Base-by-base conservation (phyloP, 2,888 invertebrate genomes). In the Euplexia lucipara region DNA sequence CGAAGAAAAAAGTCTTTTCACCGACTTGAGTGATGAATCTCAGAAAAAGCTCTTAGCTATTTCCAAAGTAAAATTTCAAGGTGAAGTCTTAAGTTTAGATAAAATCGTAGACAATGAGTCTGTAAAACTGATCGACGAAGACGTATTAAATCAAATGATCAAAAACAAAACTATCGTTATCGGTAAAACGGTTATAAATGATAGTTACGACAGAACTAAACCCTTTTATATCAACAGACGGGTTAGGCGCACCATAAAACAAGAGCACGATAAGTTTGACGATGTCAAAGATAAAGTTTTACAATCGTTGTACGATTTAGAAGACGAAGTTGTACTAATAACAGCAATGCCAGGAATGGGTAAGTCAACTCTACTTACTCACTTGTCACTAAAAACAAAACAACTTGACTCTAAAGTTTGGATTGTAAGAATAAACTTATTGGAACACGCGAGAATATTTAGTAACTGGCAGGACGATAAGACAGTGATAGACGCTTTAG, bases 341-440 rank as follows among this genome's bases (percentile, higher is more conserved):
- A n/a, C n/a, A n/a, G n/a, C n/a, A n/a, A n/a, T n/a, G n/a, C n/a
- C n/a, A n/a, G n/a, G n/a, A n/a, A n/a, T n/a, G n/a, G n/a, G n/a
- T n/a, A n/a, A n/a, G n/a, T n/a, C n/a, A n/a, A n/a, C n/a, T n/a
- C n/a, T n/a, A n/a, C n/a, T n/a, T n/a, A n/a, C n/a, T n/a, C n/a
- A n/a, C n/a, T n/a, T n/a, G n/a, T n/a, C n/a, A n/a, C n/a, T n/a
- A n/a, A n/a, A n/a, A n/a, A n/a, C n/a, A n/a, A n/a, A n/a, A n/a
- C n/a, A n/a, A n/a, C 1, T 22, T 0, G 47, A 70, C 32, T 72
- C 65, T 9, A 56, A 42, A 0, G 20, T 61, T 37, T 81, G 81
- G n/a, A n/a, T n/a, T n/a, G 76, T 66, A 18, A 51, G 71, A 22
- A 65, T 77, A 20, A 56, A 74, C 39, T 57, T 77, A 26, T 34